Base-by-base conservation (phyloP, 2,113 vertebrate genomes). In the Porphyrio hochstetteri region DNA sequence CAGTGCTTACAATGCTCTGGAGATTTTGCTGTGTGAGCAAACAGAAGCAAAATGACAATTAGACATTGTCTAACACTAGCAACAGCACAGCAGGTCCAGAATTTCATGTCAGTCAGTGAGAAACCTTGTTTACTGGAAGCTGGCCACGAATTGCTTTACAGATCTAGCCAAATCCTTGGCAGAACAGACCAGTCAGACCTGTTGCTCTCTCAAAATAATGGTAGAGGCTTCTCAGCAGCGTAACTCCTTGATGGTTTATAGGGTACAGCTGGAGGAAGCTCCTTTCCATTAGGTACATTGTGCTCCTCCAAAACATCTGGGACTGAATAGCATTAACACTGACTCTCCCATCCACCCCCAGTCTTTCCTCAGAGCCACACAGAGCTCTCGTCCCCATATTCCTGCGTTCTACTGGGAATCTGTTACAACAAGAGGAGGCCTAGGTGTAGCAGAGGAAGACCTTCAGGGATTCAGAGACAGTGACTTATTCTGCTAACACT, bases 11-110 rank as follows among this genome's bases (percentile, higher is more conserved):
- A 13, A 48, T 85, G 55, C 92, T 92, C 89, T 80, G 40, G 76
- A 89, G 92, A 52, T 85, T 87, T 92, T 92, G 70, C 68, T 4
- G 4, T 90, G 60, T 82, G 86, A 94, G 57, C 78, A 81, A 86
- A 85, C 93, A 87, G 89, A 94, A 95, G 52, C 65, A 75, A 95
- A 96, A 94, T 90, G 91, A 90, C 89, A 97, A 96, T 92, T 90
- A 93, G 84, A 63, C 75, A 92, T 93, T 95, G 93, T 90, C 71
- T 93, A 88, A 93, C 4, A 33, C 52, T 78, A 90, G 69, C 85
- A 86, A 63, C 82, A 96, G 67, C 88, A 78, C 88, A 94, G 88
- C 70, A 69, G 88, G 93, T 94, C 94, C 85, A 95, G 75, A 80
- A 94, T 92, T 94, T 75, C 70, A 83, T 89, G 82, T 96, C 95